Evolutionary conservation across 2,888 invertebrate genomes (phyloP), one percentile per base, ranked within the genome.

Genomic region (Trichopoda pennipes): DNA sequence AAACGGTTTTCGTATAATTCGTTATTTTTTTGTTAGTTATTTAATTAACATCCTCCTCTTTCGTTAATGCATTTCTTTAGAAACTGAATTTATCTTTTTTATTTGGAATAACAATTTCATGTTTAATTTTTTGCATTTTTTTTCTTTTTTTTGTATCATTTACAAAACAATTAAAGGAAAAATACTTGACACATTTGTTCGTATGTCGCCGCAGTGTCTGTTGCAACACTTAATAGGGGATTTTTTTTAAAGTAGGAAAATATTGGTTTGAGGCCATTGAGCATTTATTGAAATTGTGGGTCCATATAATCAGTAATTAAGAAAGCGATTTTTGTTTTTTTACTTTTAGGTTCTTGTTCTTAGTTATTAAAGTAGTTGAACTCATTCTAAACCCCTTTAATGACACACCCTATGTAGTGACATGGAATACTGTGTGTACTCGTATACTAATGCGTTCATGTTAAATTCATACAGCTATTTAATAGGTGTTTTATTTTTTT

Each of bases 191-290:
- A 79, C 70, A 70, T 79, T 75, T 79, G 79, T n/a, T 63, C 44
- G 70, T 61, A 69, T 68, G 82, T 79, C 82, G 82, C 82, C 82
- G 61, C 56, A 72, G 6, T 80, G 82, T 76, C 82, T 79, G 75
- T 72, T 47, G 61, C 49, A 10, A 35, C 14, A 42, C 32, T 38
- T 28, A 76, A 58, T 1, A 66, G 75, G 75, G 60, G 42, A 28
- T 66, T 58, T 74, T 56, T 56, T 4, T n/a, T n/a, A 4, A 21
- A 9, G 16, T 16, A 19, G 3, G 19, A 9, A 47, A n/a, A 47
- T 17, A 16, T 16, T 17, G 3, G 10, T 12, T 38, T 1, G 14
- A 12, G 14, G 3, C 28, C 1, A 28, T 7, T 28, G 6, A 28
- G 0, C 3, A 28, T 28, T 28, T 28, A 6, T 28, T 28, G 28